phyloP scores from a whole-genome alignment of 2,797 vertebrate species.

The Cirrhinus molitorella region DNA sequence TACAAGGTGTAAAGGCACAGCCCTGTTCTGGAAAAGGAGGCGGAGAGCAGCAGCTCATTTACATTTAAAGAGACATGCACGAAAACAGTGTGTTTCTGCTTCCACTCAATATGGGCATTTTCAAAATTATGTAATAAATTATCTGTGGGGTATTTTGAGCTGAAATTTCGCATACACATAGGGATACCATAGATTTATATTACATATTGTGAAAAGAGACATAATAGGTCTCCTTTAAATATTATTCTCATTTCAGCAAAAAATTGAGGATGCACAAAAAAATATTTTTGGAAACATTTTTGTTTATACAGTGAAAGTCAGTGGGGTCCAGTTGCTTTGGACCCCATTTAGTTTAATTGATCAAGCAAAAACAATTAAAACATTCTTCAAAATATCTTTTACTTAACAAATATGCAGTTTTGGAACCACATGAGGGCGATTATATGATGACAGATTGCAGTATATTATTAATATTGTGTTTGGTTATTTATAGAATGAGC shows the following conservation, averaged over 20 bases:
- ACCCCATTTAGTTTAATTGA: not conserved
- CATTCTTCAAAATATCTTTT: not conserved
- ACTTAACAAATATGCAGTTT: not conserved
- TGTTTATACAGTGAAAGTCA: not conserved
- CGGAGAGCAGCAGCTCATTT: too few species aligned
- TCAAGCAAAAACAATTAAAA: not conserved
- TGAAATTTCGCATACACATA: too few species aligned
- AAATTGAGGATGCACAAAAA: not conserved
- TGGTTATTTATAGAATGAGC: slow-evolving; percentile 17
- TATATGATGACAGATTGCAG: not conserved
- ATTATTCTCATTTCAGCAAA: not conserved
- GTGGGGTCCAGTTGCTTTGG: not conserved
- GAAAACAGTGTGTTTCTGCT: too few species aligned
- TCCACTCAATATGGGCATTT: too few species aligned
- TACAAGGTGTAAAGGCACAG: too few species aligned
- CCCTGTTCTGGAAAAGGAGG: too few species aligned
- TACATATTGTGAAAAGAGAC: too few species aligned
- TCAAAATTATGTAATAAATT: too few species aligned
- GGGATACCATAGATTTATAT: too few species aligned
- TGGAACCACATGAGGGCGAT: not conserved
- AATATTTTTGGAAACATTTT: not conserved
- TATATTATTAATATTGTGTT: slow-evolving; percentile 2
- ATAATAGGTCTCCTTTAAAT: not conserved
- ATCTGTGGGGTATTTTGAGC: too few species aligned
- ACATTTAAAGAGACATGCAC: too few species aligned